phyloP scores from a whole-genome alignment of 2,113 vertebrate species.

The Rhagologus leucostigma region DNA sequence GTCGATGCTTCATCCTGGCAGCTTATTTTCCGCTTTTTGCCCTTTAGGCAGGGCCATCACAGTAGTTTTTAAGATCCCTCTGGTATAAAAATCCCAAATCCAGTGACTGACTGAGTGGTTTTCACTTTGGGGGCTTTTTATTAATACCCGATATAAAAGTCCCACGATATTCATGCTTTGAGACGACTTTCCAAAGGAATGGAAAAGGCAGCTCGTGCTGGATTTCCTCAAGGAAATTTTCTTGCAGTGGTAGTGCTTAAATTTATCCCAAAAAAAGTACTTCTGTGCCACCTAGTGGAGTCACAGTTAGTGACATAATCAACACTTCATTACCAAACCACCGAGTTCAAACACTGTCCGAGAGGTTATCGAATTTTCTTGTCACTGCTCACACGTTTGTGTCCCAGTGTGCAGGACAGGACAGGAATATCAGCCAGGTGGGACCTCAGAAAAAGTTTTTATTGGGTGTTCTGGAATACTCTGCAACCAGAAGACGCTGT shows the following conservation, averaged over 20 bases:
- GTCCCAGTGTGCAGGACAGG: background rate
- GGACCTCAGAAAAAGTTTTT: background rate
- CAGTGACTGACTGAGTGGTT: background rate
- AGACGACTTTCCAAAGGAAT: background rate
- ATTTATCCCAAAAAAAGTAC: background rate
- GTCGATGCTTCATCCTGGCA: background rate
- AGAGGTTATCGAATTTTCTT: background rate
- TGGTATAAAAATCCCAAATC: background rate
- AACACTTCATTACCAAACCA: background rate
- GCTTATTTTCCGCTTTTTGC: background rate
- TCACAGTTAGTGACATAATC: background rate
- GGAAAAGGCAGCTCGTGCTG: background rate
- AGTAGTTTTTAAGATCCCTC: background rate
- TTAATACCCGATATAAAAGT: background rate
- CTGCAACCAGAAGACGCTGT: background rate
- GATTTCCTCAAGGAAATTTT: background rate
- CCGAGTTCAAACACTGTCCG: background rate
- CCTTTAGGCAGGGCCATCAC: background rate
- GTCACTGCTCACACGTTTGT: rapidly evolving
- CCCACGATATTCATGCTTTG: background rate
- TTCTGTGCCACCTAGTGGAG: constrained; percentile 54
- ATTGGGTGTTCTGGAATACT: background rate
- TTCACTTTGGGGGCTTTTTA: background rate
- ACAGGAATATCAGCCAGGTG: background rate
- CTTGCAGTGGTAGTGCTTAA: rapidly evolving